Base-by-base conservation (phyloP, 2,888 invertebrate genomes). In the Pyrochroa serraticornis region DNA sequence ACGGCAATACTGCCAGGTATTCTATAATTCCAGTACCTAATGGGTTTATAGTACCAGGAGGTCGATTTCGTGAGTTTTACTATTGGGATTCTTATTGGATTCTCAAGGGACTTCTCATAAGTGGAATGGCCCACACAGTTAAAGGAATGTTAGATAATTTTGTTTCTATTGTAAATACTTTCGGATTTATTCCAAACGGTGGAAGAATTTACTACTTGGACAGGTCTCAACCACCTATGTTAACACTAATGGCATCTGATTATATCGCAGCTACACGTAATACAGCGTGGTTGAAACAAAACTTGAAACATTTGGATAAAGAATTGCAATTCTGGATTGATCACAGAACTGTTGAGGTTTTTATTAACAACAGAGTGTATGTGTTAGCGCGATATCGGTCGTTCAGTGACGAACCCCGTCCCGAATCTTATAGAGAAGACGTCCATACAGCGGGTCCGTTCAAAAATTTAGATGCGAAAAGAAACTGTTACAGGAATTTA, bases 81-180 rank as follows among this genome's bases (percentile, higher is more conserved):
- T 93, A 93, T 74, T 93, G 93, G 93, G 93, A 94, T 71, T 87
- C 92, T 0, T 94, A 89, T 75, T 94, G 93, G 93, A 91, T 92
- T 47, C 82, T 93, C 32, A 88, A 90, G 73, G 93, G 93, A 0
- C 79, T 93, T 2, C 79, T 94, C 2, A 81, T 89, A 3, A 89
- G 89, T 34, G 90, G 87, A 54, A 93, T 93, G 93, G 75, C 81
- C 7, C 79, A 82, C 8, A 93, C 92, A 0, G 90, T 85, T 0
- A 82, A 81, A 75, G 91, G 92, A 1, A 89, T 93, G 83, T 82
- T 94, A 12, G 84, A 85, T 62, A 94, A 94, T 76, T 86, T 93
- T 62, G 81, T 91, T 0, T 82, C 84, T 55, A 79, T 93, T 60
- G 84, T 93, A 0, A 82, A 86, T 10, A 82, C 79, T 64, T 81